Base-by-base conservation (phyloP, 2,797 vertebrate species). In the Bothrops alternatus region DNA sequence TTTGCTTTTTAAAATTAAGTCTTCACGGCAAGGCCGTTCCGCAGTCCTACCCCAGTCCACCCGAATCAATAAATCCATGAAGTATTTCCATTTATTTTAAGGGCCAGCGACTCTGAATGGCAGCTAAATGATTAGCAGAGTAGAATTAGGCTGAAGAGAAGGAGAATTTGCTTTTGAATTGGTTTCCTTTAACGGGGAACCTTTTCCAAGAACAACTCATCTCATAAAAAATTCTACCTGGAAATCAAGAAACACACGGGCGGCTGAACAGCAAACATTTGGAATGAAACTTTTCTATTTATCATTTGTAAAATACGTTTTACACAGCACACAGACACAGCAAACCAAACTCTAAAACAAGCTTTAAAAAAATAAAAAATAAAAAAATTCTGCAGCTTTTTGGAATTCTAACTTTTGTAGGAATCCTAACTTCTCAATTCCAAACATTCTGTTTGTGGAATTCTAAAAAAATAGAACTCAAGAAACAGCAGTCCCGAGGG, bases 321-420 rank as follows among this genome's bases (percentile, higher is more conserved):
- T 42, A 20, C 69, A 58, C 32, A 37, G 25, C 65, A 82, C 8
- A 28, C 7, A 13, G 28, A 78, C 93, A 73, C 90, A 92, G 87
- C 96, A 96, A 90, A 92, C 42, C 26, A 92, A 91, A 95, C 87
- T 90, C 82, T 93, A 93, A 57, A 93, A 37, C 58, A 2, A 94
- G 78, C 93, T 96, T 96, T 97, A 47, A 42, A 42, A 42, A 42
- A 47, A 47, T 6, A 50, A 50, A 6, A 47, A 47, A 47, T n/a
- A n/a, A 47, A 47, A 47, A 5, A 50, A 50, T 50, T 50, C 47
- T 50, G 94, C 96, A 96, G 93, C 87, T 56, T 63, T 63, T 12
- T 1, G 10, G 11, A 63, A 63, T 28, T 26, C 11, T 63, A 63
- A 28, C 4, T 63, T 63, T 63, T 0, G 61, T 11, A 53, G 50